Evolutionary conservation across 2,113 vertebrate genomes (phyloP), one percentile per base, ranked within the genome.

Genomic region (Leuciscus idus): DNA sequence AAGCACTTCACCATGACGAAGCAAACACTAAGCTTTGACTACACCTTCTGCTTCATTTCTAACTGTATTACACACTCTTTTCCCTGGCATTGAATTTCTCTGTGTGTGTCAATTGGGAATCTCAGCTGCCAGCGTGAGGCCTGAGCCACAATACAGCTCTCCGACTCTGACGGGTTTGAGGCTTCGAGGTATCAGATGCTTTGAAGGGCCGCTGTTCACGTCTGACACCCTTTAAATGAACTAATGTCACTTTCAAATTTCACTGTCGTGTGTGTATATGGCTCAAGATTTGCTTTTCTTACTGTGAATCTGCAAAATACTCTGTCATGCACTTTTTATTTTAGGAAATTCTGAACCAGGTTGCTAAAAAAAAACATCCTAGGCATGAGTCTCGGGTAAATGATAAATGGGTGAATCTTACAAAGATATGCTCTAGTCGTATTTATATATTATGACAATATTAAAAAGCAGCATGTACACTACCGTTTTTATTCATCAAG

Each of bases 1-100:
- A 88, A 66, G 61, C n/a, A 2, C 70, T 72, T 85, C 79, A 83
- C 84, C 87, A 78, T 85, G 79, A 85, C 48, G 74, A 83, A 79
- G 80, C 74, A 79, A 86, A 86, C 81, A 59, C 64, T 80, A 52
- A 72, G 74, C 81, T 88, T 72, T 75, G 75, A 76, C 77, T 36
- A 83, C 76, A 55, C 84, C 77, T 83, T 55, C 74, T 73, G 84
- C 84, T 36, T 84, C 66, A 33, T 59, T 81, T 61, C 46, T 72
- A 33, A 81, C 70, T 64, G 19, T 73, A 84, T 84, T 86, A 70
- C 85, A 61, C 46, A 64, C 64, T 78, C 72, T 86, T 76, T 72
- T 55, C 23, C 11, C 48, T 7, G 26, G 43, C 75, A 55, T 64
- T 43, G 59, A 81, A 70, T 61, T 84, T 75, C 61, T 84, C 26